phyloP scores from a whole-genome alignment of 2,113 vertebrate genomes.

The Aythya baeri region DNA sequence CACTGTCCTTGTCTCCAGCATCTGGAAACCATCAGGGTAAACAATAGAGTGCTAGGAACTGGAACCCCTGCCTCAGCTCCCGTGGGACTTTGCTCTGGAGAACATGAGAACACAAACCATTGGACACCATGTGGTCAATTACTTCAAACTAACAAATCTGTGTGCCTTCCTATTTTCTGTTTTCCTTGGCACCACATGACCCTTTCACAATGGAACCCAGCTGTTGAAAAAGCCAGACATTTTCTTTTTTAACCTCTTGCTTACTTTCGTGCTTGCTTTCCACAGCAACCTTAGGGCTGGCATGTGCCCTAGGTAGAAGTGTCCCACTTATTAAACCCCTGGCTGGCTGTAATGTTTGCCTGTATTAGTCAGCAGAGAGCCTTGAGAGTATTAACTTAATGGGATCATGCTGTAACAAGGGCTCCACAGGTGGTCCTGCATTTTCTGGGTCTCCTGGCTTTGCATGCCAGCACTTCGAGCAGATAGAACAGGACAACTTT shows the following conservation, averaged over 20 bases:
- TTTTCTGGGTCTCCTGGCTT: conserved; percentile 52
- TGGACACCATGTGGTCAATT: conserved; percentile 86
- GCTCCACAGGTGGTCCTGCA: conserved; percentile 54
- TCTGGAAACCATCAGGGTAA: conserved; percentile 96
- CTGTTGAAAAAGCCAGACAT: conserved; percentile 74
- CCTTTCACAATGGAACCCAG: conserved; percentile 78
- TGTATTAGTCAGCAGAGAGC: conserved; percentile 57
- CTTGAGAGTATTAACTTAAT: conserved; percentile 43
- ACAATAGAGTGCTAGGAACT: conserved; percentile 91
- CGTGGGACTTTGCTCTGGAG: conserved; percentile 83
- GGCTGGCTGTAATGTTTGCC: conserved; percentile 45
- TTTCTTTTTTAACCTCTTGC: conserved; percentile 73
- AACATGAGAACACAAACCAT: conserved; percentile 83
- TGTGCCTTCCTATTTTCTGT: conserved; percentile 82
- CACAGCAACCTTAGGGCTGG: not conserved
- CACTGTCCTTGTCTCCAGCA: conserved; percentile 86
- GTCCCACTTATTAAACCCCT: conserved; percentile 25
- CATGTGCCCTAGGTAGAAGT: not conserved
- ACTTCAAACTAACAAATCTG: conserved; percentile 86
- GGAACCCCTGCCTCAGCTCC: conserved; percentile 84
- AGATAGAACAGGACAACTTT: conserved; percentile 45
- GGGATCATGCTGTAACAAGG: not conserved
- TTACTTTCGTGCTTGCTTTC: conserved; percentile 43
- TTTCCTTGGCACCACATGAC: conserved; percentile 84
- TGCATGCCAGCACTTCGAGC: conserved; percentile 33